Evolutionary conservation across 2,113 vertebrate genomes (phyloP), one percentile per base, ranked within the genome.

Genomic region (Oncorhynchus masou): DNA sequence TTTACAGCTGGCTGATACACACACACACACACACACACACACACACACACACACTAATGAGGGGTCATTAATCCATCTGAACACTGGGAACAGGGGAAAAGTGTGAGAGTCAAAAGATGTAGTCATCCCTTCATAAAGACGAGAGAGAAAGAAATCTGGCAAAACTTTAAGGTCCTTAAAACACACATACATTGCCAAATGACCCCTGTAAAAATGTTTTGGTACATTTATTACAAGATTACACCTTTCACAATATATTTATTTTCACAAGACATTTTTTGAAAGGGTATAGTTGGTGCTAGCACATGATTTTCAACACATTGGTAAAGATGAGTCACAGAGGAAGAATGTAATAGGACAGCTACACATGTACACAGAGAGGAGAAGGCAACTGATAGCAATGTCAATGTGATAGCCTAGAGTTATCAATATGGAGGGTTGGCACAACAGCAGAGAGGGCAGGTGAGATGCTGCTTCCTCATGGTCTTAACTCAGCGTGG

Each of bases 21-120:
- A 39, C 6, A 2, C 39, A 67, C 65, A 72, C n/a, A 60, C 31
- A 71, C 49, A 74, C 45, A 65, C 48, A 73, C 73, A 27, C 79
- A 78, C 79, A 78, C 81, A 78, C 68, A 64, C 34, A 7, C 48
- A 76, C 49, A 78, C 92, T 95, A 95, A 96, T 94, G 93, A 96
- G 91, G 90, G 93, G 92, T 93, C 95, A 97, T 96, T 96, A 95
- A 97, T 96, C 93, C 90, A 90, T 91, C 91, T 92, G 89, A 95
- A 95, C 94, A 94, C 93, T 94, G 91, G 91, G 84, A 94, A 94
- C 94, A 90, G 92, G 91, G 92, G 92, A 90, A 95, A 94, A 94
- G 94, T 95, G 93, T 95, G 92, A 93, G 95, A 92, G 95, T 96
- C 94, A 96, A 96, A 96, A 95, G 79, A 88, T 88, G 11, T 81